Evolutionary conservation across 1,140 invertebrate species (phyloP).

Genomic region (Delia radicum): DNA sequence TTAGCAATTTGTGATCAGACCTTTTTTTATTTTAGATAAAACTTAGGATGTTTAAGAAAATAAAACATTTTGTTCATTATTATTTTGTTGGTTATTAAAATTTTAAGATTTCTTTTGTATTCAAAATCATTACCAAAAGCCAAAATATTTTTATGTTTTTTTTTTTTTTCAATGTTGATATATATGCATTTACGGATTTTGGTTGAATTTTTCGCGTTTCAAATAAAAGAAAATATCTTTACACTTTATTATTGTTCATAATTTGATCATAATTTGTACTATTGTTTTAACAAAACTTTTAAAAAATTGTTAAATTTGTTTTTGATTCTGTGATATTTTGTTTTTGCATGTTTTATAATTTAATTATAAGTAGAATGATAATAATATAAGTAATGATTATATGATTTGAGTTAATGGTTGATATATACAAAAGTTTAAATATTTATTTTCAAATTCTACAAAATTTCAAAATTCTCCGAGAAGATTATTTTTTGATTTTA

Average conservation of each 20-base stretch:
- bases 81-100: constrained; percentile 5
- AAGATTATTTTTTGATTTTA: no score
- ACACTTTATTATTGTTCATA: background rate
- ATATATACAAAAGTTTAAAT: constrained; percentile 3
- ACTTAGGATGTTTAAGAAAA: constrained; percentile 53
- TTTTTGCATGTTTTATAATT: background rate
- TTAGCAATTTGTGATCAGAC: constrained; percentile 50
- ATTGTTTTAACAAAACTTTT: background rate
- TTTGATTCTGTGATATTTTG: constrained; percentile 17
- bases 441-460: background rate
- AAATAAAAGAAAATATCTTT: background rate
- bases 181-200: constrained; percentile 25
- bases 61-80: constrained; percentile 30
- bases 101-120: background rate
- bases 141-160: background rate
- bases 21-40: constrained; percentile 38
- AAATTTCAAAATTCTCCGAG: no score
- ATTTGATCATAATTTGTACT: background rate
- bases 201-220: background rate
- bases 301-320: constrained; percentile 4
- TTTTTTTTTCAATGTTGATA: background rate
- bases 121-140: background rate
- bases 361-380: constrained; percentile 25
- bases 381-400: constrained; percentile 22
- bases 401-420: background rate